Base-by-base conservation (phyloP, 2,888 invertebrate genomes). In the Andrena dorsata region DNA sequence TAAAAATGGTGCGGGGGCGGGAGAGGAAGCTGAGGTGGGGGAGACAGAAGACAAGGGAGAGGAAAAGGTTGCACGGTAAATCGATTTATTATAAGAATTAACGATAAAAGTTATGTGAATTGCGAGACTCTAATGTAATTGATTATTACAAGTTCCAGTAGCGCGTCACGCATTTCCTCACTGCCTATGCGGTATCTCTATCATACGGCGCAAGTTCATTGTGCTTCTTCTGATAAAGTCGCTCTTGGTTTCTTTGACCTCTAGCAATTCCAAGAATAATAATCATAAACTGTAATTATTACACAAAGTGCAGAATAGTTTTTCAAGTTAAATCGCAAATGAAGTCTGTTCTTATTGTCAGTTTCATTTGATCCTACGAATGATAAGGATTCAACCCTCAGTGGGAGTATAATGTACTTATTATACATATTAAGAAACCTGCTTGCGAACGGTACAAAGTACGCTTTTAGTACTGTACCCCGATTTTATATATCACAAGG, bases 401-500 rank as follows among this genome's bases (percentile, higher is more conserved):
- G 35, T 0, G 41, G 41, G 4, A 41, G 13, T 41, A 41, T 41
- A 4, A 0, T 41, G 13, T 41, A 41, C 16, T 4, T 41, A 1
- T 41, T 8, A 8, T 10, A 51, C 3, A 8, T 10, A 51, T 56
- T 23, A 23, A 23, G 4, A 56, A 26, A 16, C 4, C 30, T 16
- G 47, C 30, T 35, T 16, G 28, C 23, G 10, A 53, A 32, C 35
- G 47, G 7, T n/a, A 7, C 58, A 41, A 77, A 60, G 4, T 58
- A 75, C 28, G 32, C 30, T 51, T 26, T 35, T 16, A 35, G 13
- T 63, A 63, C 63, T 47, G 23, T 35, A 23, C 10, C 64, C 49
- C 32, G 56, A 76, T 79, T 72, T 72, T 71, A 41, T 53, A 1
- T 72, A 80, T 78, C 41, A 20, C n/a, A 4, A 68, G 49, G 28